Evolutionary conservation across 2,888 invertebrate genomes (phyloP).

Genomic region (Euphydryas editha): DNA sequence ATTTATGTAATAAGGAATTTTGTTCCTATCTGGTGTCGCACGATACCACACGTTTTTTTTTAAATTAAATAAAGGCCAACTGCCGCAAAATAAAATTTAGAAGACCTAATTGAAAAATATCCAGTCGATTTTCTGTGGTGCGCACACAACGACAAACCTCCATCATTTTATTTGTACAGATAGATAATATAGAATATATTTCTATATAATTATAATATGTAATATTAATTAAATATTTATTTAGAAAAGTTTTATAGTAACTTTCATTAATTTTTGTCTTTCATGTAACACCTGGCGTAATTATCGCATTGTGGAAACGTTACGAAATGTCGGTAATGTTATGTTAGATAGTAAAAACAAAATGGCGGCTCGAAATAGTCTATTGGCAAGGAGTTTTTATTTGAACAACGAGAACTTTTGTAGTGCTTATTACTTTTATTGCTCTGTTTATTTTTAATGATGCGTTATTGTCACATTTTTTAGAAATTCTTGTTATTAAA

Average conservation of each 20-base stretch:
- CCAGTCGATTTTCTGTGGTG: too few relatives aligned
- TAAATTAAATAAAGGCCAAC: too few relatives aligned
- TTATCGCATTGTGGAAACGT: slow-evolving; percentile 41
- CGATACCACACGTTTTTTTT: too few relatives aligned
- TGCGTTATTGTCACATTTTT: neutral
- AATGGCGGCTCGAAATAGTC: slow-evolving; percentile 7
- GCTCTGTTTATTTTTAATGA: neutral
- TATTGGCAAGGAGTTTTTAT: slow-evolving; percentile 6
- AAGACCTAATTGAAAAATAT: too few relatives aligned
- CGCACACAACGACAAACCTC: too few relatives aligned
- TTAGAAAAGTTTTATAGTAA: slow-evolving; percentile 1
- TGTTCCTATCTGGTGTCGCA: too few relatives aligned
- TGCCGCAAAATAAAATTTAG: too few relatives aligned
- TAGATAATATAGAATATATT: too few relatives aligned
- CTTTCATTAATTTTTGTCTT: slow-evolving; percentile 6
- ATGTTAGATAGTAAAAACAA: slow-evolving; percentile 16
- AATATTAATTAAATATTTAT: neutral
- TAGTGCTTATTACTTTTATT: slow-evolving; percentile 4
- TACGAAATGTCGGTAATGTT: slow-evolving; percentile 43
- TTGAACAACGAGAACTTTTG: slow-evolving; percentile 8
- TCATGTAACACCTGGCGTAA: slow-evolving; percentile 33
- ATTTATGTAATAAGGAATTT: too few relatives aligned
- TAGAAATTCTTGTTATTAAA: too few relatives aligned
- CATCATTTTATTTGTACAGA: too few relatives aligned
- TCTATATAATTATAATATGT: too few relatives aligned